Evolutionary conservation across 2,888 invertebrate species (phyloP), one percentile per base, ranked within the genome.

Genomic region (Parascotia fuliginaria): DNA sequence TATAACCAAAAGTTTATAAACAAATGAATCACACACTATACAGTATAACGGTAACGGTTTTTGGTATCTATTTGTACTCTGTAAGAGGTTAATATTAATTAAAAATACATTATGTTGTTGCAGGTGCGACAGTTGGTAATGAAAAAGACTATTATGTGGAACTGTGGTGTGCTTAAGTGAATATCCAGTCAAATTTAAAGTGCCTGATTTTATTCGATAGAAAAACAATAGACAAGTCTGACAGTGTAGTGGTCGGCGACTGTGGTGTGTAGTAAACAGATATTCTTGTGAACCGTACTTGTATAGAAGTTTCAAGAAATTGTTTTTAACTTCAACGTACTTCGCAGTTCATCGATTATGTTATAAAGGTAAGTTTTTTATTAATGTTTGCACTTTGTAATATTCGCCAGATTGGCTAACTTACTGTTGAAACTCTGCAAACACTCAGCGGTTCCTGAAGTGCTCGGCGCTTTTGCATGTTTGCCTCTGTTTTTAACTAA

Each of bases 321-420:
- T 65, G 70, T 44, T 71, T 76, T 73, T 72, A 65, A 71, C 60
- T 64, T 69, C 69, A 55, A 60, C 51, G 73, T 65, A 78, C 73
- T 77, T 73, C 55, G 55, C 69, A 64, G 69, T 75, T 76, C 73
- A 57, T 69, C 81, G 69, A 81, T 68, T 70, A 88, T 87, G 89
- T 75, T 81, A 77, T 89, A 83, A 86, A 89, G 89, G 89, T 89
- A 76, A 79, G 87, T 60, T 48, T 42, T 45, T n/a, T 13, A 32
- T 31, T 11, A 13, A 11, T 5, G 13, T 13, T 31, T 12, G n/a
- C n/a, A n/a, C n/a, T n/a, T n/a, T n/a, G n/a, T n/a, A n/a, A n/a
- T n/a, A n/a, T n/a, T n/a, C n/a, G n/a, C n/a, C n/a, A n/a, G n/a
- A n/a, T n/a, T n/a, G 12, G 11, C 12, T 31, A 31, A 32, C 29